Conservation (phyloP, 2,797 vertebrate genomes). For the Spea hammondii region DNA sequence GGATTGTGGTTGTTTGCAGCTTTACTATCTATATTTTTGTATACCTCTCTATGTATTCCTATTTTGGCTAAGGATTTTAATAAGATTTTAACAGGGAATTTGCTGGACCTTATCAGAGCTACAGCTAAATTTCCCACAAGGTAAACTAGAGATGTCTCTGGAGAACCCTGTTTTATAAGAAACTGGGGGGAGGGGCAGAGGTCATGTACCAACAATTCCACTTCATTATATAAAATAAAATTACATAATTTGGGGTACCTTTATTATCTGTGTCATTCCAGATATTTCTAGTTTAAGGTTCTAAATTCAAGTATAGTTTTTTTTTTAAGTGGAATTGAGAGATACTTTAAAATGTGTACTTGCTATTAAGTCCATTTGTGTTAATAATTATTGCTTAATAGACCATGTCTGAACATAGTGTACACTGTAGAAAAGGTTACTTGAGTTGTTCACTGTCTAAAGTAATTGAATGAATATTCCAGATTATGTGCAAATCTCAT, state of each 20-base stretch:
- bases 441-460: constrained; percentile 14
- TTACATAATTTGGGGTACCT: not conserved
- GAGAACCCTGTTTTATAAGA: no score
- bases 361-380: not conserved
- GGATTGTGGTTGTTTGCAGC: no score
- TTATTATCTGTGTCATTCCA: not conserved
- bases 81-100: no score
- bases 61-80: no score
- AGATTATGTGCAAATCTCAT: not conserved
- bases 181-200: no score
- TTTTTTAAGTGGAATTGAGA: not conserved
- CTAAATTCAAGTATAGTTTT: not conserved
- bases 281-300: not conserved
- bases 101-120: no score
- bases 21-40: no score
- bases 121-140: no score
- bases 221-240: no score
- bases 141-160: no score
- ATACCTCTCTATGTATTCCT: no score
- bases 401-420: not conserved
- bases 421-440: constrained; percentile 16
- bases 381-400: constrained; percentile 7
- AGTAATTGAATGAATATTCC: not conserved
- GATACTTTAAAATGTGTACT: constrained; percentile 2
- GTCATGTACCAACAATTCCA: no score